Percentiles rank a stretch among this genome's conserved stretches.
Evolutionary conservation across 1,140 invertebrate genomes (phyloP).

Genomic region (Drosophila nannoptera): DNA sequence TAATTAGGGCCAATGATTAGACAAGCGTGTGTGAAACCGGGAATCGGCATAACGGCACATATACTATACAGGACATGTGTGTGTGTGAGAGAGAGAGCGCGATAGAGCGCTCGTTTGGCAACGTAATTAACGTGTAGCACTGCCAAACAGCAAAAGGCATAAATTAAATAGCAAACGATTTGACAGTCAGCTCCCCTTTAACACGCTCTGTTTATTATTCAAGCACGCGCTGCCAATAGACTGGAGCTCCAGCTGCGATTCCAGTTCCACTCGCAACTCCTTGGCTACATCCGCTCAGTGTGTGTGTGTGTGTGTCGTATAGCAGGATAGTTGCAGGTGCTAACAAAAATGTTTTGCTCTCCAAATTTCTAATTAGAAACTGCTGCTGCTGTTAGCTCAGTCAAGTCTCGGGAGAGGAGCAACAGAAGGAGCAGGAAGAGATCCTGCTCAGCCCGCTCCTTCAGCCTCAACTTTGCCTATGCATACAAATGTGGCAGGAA

Average conservation of each 20-base stretch:
- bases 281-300: not conserved
- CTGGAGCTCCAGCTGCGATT: constrained; percentile 3
- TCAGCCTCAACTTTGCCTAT: constrained; percentile 52
- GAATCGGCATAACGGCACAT: constrained; percentile 50
- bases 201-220: constrained; percentile 70
- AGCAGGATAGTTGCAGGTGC: constrained; percentile 22
- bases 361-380: constrained; percentile 72
- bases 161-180: constrained; percentile 69
- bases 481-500: constrained; percentile 55
- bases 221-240: constrained; percentile 65
- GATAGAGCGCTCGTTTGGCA: constrained; percentile 29
- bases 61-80: not conserved
- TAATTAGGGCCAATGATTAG: constrained; percentile 60
- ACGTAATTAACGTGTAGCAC: constrained; percentile 73
- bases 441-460: constrained; percentile 6
- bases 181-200: constrained; percentile 31
- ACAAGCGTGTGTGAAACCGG: constrained; percentile 23
- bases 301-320: too few relatives aligned
- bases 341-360: constrained; percentile 53
- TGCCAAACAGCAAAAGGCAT: constrained; percentile 60
- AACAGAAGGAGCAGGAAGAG: not conserved
- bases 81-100: not conserved
- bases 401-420: constrained; percentile 39
- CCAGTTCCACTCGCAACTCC: not conserved
- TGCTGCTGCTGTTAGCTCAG: constrained; percentile 72